These are phyloP conservation scores for Leuciscus waleckii DNA, from an alignment of 2,797 vertebrate species.

Conservation along the genomic window DNA sequence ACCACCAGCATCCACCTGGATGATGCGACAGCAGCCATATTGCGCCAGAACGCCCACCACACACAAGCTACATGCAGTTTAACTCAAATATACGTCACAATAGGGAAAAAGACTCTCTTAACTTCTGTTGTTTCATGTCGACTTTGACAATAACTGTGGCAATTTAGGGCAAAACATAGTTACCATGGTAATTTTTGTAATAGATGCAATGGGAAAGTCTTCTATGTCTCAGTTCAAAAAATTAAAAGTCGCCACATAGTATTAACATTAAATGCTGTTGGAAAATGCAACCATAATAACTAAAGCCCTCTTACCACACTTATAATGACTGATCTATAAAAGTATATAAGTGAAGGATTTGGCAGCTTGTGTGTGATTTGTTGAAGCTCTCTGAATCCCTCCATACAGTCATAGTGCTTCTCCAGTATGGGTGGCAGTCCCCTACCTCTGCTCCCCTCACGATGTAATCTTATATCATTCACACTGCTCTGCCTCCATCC, in stretches of 20 bases:
- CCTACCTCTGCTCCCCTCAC: conserved; percentile 51
- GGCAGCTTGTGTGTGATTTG: conserved; percentile 23
- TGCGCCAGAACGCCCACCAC: too few relatives aligned
- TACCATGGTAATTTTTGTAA: background rate
- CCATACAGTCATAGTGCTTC: background rate
- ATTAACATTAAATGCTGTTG: background rate
- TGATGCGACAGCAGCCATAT: too few relatives aligned
- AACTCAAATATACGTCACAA: too few relatives aligned
- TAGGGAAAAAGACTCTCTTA: too few relatives aligned
- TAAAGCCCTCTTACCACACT: background rate
- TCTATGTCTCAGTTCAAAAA: background rate
- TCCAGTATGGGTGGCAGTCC: conserved; percentile 55
- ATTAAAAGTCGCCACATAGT: background rate
- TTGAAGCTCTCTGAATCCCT: conserved; percentile 37
- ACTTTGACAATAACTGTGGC: background rate
- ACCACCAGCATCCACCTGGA: too few relatives aligned
- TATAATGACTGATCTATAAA: conserved; percentile 10
- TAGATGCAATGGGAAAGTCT: background rate
- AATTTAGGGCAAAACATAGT: background rate
- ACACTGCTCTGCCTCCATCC: conserved; percentile 60
- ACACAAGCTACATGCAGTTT: too few relatives aligned
- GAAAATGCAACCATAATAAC: conserved; percentile 2
- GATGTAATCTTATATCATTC: conserved; percentile 55
- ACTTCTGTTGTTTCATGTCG: too few relatives aligned
- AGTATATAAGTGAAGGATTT: conserved; percentile 21